phyloP scores from a whole-genome alignment of 64 coral and sea anemone species.

The Pocillopora damicornis region DNA sequence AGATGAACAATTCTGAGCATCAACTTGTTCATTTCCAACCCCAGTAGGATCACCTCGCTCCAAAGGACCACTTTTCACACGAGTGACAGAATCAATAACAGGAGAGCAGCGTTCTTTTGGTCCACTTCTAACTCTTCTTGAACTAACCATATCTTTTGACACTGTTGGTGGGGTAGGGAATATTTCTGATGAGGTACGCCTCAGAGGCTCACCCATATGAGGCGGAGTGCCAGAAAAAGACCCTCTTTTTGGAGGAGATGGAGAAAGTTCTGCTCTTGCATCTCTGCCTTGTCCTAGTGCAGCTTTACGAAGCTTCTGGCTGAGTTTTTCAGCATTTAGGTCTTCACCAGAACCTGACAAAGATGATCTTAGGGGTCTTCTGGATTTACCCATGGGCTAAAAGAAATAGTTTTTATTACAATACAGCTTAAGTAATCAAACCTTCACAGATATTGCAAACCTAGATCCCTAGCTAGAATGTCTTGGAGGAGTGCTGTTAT shows the following conservation, averaged over 20 bases:
- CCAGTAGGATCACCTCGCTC: constrained; percentile 1
- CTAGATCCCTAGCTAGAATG: too few species aligned
- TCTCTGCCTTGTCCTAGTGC: constrained; percentile 15
- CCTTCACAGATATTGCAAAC: not conserved
- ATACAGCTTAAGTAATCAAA: not conserved
- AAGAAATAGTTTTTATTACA: not conserved
- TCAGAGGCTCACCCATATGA: not conserved
- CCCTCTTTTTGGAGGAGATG: constrained; percentile 74
- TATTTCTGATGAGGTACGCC: constrained; percentile 56
- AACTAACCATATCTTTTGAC: constrained; percentile 33
- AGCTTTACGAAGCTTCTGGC: constrained; percentile 18
- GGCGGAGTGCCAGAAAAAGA: constrained; percentile 50
- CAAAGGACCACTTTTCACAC: constrained; percentile 31
- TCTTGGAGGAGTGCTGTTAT: too few species aligned
- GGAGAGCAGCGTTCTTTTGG: constrained; percentile 80
- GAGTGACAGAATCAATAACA: constrained; percentile 14
- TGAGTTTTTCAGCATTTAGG: constrained; percentile 36
- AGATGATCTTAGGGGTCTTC: constrained; percentile 39
- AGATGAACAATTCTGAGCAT: not conserved
- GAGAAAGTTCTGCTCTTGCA: constrained; percentile 21
- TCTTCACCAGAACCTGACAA: constrained; percentile 23
- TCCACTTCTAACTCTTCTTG: constrained; percentile 82
- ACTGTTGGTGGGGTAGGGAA: constrained; percentile 55
- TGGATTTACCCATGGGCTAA: constrained; percentile 42
- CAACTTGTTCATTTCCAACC: not conserved